Conservation (phyloP, 2,797 vertebrate species). For the Peromyscus eremicus region DNA sequence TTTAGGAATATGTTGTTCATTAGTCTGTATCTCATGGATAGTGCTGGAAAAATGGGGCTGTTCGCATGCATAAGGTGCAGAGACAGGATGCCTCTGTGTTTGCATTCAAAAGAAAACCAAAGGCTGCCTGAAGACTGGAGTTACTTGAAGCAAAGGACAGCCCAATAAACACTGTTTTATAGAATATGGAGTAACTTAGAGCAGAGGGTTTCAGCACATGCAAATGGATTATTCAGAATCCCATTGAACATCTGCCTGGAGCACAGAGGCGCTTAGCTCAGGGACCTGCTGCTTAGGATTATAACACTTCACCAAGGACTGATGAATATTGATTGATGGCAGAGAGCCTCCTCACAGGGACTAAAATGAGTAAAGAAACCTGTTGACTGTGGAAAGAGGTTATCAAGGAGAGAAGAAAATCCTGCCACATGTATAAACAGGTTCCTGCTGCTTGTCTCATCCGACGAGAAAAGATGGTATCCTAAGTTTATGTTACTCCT, state of each 20-base stretch:
- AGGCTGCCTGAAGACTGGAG: neutral
- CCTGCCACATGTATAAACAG: neutral
- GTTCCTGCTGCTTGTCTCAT: neutral
- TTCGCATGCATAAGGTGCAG: neutral
- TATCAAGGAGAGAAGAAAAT: neutral
- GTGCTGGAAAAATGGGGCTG: neutral
- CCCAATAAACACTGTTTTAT: neutral
- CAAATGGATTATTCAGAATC: neutral
- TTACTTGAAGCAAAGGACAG: neutral
- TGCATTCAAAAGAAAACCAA: neutral
- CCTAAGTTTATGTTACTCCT: neutral
- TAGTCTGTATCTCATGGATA: neutral
- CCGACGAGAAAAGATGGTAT: neutral
- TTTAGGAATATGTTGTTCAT: neutral
- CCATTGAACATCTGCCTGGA: neutral
- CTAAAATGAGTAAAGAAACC: neutral
- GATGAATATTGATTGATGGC: neutral
- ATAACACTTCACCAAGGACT: slow-evolving; percentile 1
- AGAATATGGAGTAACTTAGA: neutral
- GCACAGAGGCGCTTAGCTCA: neutral
- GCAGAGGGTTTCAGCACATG: neutral
- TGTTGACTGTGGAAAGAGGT: neutral
- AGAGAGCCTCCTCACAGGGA: neutral
- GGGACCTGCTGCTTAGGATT: neutral
- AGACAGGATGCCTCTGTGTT: neutral